Percentiles rank a stretch among this genome's conserved stretches.
phyloP scores from a whole-genome alignment of 2,888 invertebrate genomes.

The Melieria picta region DNA sequence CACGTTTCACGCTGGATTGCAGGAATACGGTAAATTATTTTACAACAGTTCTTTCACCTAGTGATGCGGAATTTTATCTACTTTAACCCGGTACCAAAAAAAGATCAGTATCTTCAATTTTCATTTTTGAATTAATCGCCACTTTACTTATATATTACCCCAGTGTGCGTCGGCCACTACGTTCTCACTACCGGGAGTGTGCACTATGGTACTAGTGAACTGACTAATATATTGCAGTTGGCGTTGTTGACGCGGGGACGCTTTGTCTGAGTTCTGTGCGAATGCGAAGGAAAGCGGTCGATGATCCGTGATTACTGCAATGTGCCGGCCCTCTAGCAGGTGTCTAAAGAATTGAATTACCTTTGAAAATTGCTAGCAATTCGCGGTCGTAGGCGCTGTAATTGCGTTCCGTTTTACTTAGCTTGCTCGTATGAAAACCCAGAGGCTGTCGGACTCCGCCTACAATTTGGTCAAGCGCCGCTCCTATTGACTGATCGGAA shows the following conservation, averaged over 20 bases:
- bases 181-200: conserved; percentile 33
- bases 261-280: conserved; percentile 32
- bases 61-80: too few species aligned
- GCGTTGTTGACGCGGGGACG: conserved; percentile 34
- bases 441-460: too few species aligned
- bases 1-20: too few species aligned
- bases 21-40: too few species aligned
- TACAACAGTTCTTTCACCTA: too few species aligned
- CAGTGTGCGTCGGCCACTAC: conserved; percentile 39
- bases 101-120: too few species aligned
- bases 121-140: too few species aligned
- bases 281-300: conserved; percentile 38
- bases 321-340: too few species aligned
- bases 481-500: conserved; percentile 33
- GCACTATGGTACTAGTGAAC: conserved; percentile 34
- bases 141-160: too few species aligned
- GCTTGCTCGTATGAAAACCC: not conserved
- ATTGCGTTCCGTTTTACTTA: conserved; percentile 11
- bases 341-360: not conserved
- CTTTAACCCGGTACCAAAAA: too few species aligned
- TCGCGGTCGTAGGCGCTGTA: conserved; percentile 36
- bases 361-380: conserved; percentile 32
- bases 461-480: conserved; percentile 35
- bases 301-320: conserved; percentile 42
- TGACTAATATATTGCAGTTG: conserved; percentile 41